A percentile compares a stretch with the other conserved stretches of the same genome.
These are phyloP conservation scores for Pterostichus madidus DNA, from an alignment of 2,888 invertebrate species.

Conservation along the genomic window DNA sequence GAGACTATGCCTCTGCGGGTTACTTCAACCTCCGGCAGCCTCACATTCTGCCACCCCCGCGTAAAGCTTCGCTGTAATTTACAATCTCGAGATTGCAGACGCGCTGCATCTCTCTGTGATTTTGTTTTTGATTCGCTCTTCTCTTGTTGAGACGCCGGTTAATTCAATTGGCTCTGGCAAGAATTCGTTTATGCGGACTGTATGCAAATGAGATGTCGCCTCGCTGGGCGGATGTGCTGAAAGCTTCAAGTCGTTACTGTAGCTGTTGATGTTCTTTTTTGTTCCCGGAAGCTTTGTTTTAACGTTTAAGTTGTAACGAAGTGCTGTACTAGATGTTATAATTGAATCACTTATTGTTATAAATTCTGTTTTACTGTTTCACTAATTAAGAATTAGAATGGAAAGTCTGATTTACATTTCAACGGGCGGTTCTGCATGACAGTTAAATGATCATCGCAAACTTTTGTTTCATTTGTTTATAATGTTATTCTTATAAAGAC, in stretches of 20 bases:
- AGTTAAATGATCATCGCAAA: not conserved
- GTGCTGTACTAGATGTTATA: constrained; percentile 36
- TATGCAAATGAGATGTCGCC: constrained; percentile 7
- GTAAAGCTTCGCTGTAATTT: constrained; percentile 74
- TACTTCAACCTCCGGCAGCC: not conserved
- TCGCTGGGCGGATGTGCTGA: not conserved
- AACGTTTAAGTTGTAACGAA: constrained; percentile 20
- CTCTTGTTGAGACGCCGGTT: constrained; percentile 66
- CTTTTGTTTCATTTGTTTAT: not conserved
- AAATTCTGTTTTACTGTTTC: not conserved
- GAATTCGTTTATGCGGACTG: not conserved
- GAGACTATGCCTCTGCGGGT: constrained; percentile 71
- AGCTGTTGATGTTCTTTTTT: constrained; percentile 30
- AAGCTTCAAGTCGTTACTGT: not conserved
- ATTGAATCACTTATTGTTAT: constrained; percentile 42
- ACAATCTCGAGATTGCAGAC: constrained; percentile 74
- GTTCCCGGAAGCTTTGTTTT: constrained; percentile 25
- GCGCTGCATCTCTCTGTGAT: constrained; percentile 73
- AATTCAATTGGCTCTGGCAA: constrained; percentile 42
- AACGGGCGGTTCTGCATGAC: not conserved
- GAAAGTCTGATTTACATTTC: not conserved
- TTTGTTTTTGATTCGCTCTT: constrained; percentile 75
- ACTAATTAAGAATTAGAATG: constrained; percentile 4
- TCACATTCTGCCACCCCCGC: constrained; percentile 54
- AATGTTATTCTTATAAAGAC: too few relatives aligned